Conservation (phyloP, 2,888 invertebrate genomes). For the Mythimna ferrago region DNA sequence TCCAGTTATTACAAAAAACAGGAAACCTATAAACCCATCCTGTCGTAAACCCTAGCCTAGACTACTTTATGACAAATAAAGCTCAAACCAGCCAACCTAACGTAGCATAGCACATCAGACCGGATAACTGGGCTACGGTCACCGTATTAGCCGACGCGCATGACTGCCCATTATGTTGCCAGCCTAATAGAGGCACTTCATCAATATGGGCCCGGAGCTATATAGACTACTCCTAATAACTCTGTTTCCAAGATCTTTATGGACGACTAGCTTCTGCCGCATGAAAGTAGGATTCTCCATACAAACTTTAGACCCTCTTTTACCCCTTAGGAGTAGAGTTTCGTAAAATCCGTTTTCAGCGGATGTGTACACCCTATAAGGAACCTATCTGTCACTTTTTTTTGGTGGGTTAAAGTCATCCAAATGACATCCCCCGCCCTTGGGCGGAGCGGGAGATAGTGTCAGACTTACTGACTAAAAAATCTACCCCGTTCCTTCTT, state of each 20-base stretch:
- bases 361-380: no score
- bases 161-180: slow-evolving; percentile 40
- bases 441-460: no score
- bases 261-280: not conserved
- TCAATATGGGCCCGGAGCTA: slow-evolving; percentile 28
- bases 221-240: slow-evolving; percentile 12
- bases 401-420: no score
- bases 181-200: slow-evolving; percentile 43
- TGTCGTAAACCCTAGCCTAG: slow-evolving; percentile 42
- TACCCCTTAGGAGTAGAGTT: no score
- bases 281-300: no score
- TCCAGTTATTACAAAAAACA: slow-evolving; percentile 20
- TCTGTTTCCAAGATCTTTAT: slow-evolving; percentile 14
- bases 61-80: slow-evolving; percentile 50
- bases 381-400: no score
- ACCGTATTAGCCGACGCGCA: slow-evolving; percentile 44
- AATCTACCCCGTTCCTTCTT: no score
- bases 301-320: no score
- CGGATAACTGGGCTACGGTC: slow-evolving; percentile 35
- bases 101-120: slow-evolving; percentile 24
- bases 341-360: no score
- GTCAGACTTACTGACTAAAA: no score
- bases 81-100: slow-evolving; percentile 35
- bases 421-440: no score
- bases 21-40: slow-evolving; percentile 42